Conservation (phyloP, 2,797 vertebrate genomes). For the Meriones psammophilus region DNA sequence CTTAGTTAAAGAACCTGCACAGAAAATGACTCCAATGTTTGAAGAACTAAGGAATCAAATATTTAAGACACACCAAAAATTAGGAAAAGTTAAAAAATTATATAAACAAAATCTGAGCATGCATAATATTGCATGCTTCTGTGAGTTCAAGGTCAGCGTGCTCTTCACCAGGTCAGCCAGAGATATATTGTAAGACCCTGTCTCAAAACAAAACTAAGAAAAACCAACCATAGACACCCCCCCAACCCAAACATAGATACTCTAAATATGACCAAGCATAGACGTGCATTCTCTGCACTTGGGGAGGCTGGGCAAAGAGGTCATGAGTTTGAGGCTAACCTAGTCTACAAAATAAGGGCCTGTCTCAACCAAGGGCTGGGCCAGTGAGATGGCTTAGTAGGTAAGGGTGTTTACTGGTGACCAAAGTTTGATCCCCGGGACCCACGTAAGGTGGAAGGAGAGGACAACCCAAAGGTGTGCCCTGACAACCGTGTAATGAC, state of each 20-base stretch:
- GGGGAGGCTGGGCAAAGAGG: not conserved
- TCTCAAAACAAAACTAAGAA: not conserved
- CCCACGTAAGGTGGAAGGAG: not conserved
- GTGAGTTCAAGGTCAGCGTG: not conserved
- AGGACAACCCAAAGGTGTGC: not conserved
- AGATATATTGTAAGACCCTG: not conserved
- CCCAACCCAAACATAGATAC: not conserved
- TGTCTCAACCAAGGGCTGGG: not conserved
- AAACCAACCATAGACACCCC: fast-evolving
- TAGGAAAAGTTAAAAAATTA: conserved; percentile 4
- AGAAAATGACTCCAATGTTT: not conserved
- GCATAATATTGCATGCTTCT: not conserved
- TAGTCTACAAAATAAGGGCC: not conserved
- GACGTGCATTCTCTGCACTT: not conserved
- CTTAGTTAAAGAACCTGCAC: not conserved
- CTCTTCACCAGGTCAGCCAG: not conserved
- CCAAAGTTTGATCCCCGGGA: not conserved
- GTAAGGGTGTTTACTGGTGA: not conserved
- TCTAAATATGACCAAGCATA: not conserved
- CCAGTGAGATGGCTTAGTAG: not conserved
- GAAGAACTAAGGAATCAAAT: not conserved
- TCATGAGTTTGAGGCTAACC: not conserved
- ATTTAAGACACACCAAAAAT: not conserved
- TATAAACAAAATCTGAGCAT: conserved; percentile 17
- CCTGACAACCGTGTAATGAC: not conserved